Base-by-base conservation (phyloP, 2,888 invertebrate species). In the Dioctria rufipes region DNA sequence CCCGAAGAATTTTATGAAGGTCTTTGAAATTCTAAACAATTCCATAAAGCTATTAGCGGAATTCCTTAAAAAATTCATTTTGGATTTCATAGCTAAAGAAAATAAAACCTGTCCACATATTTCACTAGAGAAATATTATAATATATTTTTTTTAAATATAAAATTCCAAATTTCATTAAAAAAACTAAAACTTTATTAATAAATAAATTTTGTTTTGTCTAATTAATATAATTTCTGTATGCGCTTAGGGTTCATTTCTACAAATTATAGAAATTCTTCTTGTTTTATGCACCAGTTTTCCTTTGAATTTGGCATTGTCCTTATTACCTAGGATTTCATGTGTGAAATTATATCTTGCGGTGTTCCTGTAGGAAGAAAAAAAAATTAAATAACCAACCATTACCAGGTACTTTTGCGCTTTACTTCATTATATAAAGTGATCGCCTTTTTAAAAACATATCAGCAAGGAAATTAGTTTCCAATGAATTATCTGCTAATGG, bases 341-440 rank as follows among this genome's bases (percentile, higher is more conserved):
- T 3, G 95, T 95, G 89, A 95, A 99, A 84, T 95, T 92, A 88
- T 96, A 98, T 67, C 99, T 92, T 0, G 96, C 95, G 69, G 90
- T 89, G 80, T 94, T 94, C 84, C 95, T 95, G 86, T 60, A 87
- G 25, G 25, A 84, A 67, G 25, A 25, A 25, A 25, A 71, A 81
- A 78, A 51, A 81, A 25, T 9, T 73, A 80, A 80, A 67, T 81
- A 58, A 25, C n/a, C 67, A 25, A 25, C 25, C 25, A 25, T 51
- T 69, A 66, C 73, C 37, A 11, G 3, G 25, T 61, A 9, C 37
- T 63, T 9, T 8, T 65, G 67, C 87, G 25, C 25, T 25, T 87
- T 87, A 95, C 95, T 92, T 96, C 96, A 99, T 97, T 82, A 98
- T 92, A 87, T 99, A 99, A 42, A 99, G 90, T 0, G 96, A 95